These are phyloP conservation scores for Octodonta nipae DNA, from an alignment of 2,888 invertebrate species.

Conservation along the genomic window DNA sequence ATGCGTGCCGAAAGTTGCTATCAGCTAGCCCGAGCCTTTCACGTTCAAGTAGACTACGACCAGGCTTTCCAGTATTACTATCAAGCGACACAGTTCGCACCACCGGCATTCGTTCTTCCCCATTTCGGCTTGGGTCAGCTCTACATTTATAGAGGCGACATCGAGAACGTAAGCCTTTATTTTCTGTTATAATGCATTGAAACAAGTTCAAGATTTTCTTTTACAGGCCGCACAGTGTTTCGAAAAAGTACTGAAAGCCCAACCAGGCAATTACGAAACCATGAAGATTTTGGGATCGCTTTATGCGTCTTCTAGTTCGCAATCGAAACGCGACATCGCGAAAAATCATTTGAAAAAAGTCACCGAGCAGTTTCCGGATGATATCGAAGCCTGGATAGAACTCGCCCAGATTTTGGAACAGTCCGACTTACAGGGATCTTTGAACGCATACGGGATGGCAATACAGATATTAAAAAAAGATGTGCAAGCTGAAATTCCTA, in stretches of 20 bases:
- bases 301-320: constrained; percentile 81
- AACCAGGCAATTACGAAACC: constrained; percentile 96
- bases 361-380: constrained; percentile 93
- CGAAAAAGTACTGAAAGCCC: constrained; percentile 93
- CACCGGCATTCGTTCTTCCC: constrained; percentile 86
- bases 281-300: constrained; percentile 98
- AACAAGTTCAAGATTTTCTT: constrained; percentile 7
- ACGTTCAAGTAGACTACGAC: constrained; percentile 87
- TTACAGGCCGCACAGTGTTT: constrained; percentile 96
- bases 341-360: constrained; percentile 88
- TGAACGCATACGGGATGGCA: constrained; percentile 87
- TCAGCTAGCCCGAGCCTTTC: constrained; percentile 89
- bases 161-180: constrained; percentile 65
- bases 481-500: constrained; percentile 87
- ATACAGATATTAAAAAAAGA: constrained; percentile 84
- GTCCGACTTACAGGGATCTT: constrained; percentile 75
- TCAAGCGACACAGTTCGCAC: constrained; percentile 95
- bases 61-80: constrained; percentile 99
- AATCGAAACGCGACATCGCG: constrained; percentile 83
- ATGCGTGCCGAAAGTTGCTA: constrained; percentile 99
- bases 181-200: constrained; percentile 2
- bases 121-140: constrained; percentile 98
- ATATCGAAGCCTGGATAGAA: constrained; percentile 99
- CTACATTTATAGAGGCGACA: constrained; percentile 94
- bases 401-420: constrained; percentile 95